Evolutionary conservation across 2,113 vertebrate genomes (phyloP).

Genomic region (Benitochromis conjunctus): DNA sequence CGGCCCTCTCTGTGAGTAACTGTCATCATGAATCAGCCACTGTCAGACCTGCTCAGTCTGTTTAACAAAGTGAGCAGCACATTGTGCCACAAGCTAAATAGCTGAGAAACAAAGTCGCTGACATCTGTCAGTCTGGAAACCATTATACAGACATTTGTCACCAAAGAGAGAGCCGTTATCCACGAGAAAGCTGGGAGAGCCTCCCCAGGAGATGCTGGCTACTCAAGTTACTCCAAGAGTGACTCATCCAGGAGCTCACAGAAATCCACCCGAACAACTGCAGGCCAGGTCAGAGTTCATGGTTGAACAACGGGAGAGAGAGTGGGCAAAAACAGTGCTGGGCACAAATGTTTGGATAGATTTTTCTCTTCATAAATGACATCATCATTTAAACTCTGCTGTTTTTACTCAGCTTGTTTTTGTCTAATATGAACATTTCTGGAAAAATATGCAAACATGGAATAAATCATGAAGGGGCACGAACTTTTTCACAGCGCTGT

Average conservation of each 20-base stretch:
- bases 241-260: not conserved
- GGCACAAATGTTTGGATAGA: not conserved
- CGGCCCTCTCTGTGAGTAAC: accelerated
- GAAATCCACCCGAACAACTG: not conserved
- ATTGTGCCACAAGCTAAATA: not conserved
- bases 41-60: not conserved
- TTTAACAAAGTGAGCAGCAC: not conserved
- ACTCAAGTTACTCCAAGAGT: not conserved
- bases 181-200: not conserved
- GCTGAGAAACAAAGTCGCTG: not conserved
- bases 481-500: not conserved
- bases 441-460: too few relatives aligned
- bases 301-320: not conserved
- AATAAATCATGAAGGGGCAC: not conserved
- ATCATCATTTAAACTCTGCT: not conserved
- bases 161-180: not conserved
- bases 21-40: not conserved
- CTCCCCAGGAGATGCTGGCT: not conserved
- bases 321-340: accelerated
- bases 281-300: not conserved
- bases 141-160: not conserved
- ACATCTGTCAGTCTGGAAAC: not conserved
- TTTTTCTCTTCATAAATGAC: not conserved
- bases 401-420: not conserved
- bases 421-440: not conserved